Conservation (phyloP, 2,888 invertebrate species). For the Tethea ocularis region DNA sequence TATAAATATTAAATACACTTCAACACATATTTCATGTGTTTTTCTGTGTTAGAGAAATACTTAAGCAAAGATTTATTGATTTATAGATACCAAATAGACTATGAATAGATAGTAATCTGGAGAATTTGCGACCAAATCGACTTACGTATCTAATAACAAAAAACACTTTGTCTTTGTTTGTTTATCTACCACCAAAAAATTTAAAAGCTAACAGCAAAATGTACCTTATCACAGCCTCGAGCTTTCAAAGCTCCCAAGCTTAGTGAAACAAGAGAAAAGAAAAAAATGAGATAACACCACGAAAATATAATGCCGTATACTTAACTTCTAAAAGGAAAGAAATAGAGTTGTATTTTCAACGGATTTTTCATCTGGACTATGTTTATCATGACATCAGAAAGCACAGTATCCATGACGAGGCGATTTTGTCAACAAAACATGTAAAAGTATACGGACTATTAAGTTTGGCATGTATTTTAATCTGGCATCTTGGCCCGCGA, state of each 20-base stretch:
- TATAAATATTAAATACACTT: not conserved
- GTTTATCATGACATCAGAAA: slow-evolving; percentile 34
- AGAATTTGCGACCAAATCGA: not conserved
- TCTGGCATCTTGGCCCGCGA: slow-evolving; percentile 19
- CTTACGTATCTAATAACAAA: not conserved
- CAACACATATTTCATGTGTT: not conserved
- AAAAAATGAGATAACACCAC: slow-evolving; percentile 22
- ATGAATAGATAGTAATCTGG: not conserved
- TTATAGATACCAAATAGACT: not conserved
- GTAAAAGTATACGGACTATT: slow-evolving; percentile 25
- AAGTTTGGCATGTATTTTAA: slow-evolving; percentile 27
- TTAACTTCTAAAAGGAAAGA: slow-evolving; percentile 9
- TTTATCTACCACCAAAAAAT: slow-evolving; percentile 35
- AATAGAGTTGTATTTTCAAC: not conserved
- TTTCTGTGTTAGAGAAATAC: not conserved
- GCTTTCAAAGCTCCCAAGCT: slow-evolving; percentile 44
- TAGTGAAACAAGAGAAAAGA: slow-evolving; percentile 53
- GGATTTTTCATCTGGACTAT: slow-evolving; percentile 10
- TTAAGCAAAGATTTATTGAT: not conserved
- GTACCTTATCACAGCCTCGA: slow-evolving; percentile 47
- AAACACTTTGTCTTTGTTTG: slow-evolving; percentile 24
- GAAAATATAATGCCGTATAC: slow-evolving; percentile 25
- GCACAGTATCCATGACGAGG: slow-evolving; percentile 39
- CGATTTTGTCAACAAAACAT: slow-evolving; percentile 31
- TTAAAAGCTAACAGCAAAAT: slow-evolving; percentile 53